Conservation (phyloP, 2,797 vertebrate species). For the Octomys mimax region DNA sequence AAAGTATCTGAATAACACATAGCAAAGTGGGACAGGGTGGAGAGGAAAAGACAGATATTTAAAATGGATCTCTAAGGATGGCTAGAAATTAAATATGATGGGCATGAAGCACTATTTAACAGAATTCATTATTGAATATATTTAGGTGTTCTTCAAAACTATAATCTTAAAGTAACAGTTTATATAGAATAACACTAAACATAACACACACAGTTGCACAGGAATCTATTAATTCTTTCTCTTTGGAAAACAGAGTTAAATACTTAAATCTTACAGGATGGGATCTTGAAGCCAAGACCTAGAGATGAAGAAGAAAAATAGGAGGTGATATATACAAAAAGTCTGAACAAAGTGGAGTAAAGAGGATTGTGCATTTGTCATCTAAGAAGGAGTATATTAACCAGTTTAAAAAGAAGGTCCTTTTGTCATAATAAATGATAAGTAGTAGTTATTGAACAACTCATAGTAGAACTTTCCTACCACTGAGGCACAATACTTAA, state of each 20-base stretch:
- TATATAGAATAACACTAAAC: neutral
- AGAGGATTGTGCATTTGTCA: neutral
- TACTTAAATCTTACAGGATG: neutral
- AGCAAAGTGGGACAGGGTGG: too few relatives aligned
- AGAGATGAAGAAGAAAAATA: neutral
- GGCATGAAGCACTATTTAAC: conserved; percentile 24
- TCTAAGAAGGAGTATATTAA: neutral
- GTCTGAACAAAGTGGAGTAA: neutral
- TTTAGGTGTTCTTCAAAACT: neutral
- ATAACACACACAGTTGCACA: neutral
- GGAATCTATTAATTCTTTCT: conserved; percentile 25
- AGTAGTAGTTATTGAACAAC: neutral
- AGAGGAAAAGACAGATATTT: neutral
- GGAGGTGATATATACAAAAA: neutral
- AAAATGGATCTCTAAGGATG: neutral
- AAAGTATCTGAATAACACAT: neutral
- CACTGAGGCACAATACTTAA: neutral
- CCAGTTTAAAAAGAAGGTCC: neutral
- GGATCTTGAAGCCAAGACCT: neutral
- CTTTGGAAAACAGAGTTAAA: neutral
- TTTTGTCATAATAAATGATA: neutral
- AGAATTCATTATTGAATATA: conserved; percentile 44
- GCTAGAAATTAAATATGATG: conserved; percentile 23
- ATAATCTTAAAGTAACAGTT: conserved; percentile 46
- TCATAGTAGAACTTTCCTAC: neutral